Base-by-base conservation (phyloP, 1,140 invertebrate species). In the Pogonus chalceus region DNA sequence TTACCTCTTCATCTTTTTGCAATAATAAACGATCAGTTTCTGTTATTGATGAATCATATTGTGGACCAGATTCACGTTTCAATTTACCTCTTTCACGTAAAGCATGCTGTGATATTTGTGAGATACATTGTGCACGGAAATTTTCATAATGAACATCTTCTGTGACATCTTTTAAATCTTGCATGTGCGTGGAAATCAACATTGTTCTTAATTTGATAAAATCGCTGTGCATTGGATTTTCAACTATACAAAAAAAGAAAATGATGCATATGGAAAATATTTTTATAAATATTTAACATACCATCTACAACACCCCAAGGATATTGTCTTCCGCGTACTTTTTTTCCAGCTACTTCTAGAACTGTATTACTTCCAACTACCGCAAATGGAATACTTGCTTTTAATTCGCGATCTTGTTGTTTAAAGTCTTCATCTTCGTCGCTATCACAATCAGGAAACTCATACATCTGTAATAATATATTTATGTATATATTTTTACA, bases 241-340 rank as follows among this genome's bases (percentile, higher is more conserved):
- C 96, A 55, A 99, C 94, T 88, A 69, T 37, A 35, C 23, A 55
- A 12, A 22, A 23, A 21, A 18, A 20, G 22, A 26, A 9, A 21
- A 3, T 3, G 4, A 21, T 51, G 20, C 23, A 16, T 35, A 10
- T 24, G n/a, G 2, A 35, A 35, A 51, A 10, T 14, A 2, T 20
- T n/a, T 18, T 18, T 4, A 21, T 50, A 10, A 16, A 43, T 43
- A 21, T 35, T 52, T 55, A 47, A 26, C 55, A 61, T 72, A 88
- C 86, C 85, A 79, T 98, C 95, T 1, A 98, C 95, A 35, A 96
- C 86, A 16, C 96, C 96, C 96, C 96, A 99, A 0, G 95, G 94
- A 74, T 98, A 98, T 66, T 96, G 87, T 2, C 96, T 77, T 9
- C 92, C 94, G 53, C 93, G 79, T 23, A 94, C 84, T 68, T 90